Base-by-base conservation (phyloP, 2,797 vertebrate species). In the Enteromius unitaeniatus region DNA sequence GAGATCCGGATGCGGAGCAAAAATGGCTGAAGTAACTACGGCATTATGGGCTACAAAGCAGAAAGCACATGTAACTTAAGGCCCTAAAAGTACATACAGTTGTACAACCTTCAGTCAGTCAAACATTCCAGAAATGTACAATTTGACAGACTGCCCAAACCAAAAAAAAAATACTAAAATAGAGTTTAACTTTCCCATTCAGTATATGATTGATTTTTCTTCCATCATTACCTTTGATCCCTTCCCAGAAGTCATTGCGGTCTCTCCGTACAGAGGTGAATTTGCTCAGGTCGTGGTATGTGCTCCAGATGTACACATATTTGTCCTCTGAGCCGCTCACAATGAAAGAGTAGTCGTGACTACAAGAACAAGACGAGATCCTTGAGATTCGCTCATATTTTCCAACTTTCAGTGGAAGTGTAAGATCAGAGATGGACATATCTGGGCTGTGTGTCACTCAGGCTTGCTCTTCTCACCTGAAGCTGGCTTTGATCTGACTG, bases 241-340 rank as follows among this genome's bases (percentile, higher is more conserved):
- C 98, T 93, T 99, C 98, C 98, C 98, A 99, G 94, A 99, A 99
- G 91, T 99, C 98, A 92, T 99, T 99, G 88, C 98, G 96, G 90
- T 99, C 98, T 90, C 98, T 95, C 79, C 98, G 94, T 80, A 99
- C 98, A 17, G 98, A 99, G 19, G 97, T 98, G 93, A 99, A 99
- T 88, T 99, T 99, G 94, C 97, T 99, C 88, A 99, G 89, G 92
- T 99, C 98, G 47, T 99, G 98, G 92, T 99, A 99, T 0, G 98
- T 99, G 93, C 97, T 99, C 98, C 98, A 99, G 91, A 99, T 98
- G 92, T 99, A 99, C 84, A 99, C 96, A 1, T 99, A 99, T 82
- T 95, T 98, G 87, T 99, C 98, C 93, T 99, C 98, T n/a, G 98
- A 99, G 82, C 98, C 98, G 42, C 97, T 99, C 79, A 99, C 96